Evolutionary conservation across 2,113 vertebrate species (phyloP).

Genomic region (Polypterus senegalus): DNA sequence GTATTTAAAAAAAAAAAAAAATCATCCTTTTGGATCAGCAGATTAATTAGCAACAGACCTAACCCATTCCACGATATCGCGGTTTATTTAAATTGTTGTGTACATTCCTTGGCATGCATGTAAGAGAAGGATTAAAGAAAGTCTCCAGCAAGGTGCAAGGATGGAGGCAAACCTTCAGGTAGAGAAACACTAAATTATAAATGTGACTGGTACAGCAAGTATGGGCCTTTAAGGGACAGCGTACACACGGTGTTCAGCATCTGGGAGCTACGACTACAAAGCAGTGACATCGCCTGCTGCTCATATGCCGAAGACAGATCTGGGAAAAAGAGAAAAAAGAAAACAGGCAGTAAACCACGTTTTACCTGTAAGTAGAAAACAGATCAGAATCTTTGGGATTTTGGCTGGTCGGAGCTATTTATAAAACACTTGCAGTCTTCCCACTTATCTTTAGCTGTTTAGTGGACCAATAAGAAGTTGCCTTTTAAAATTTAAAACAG

Average conservation of each 20-base stretch:
- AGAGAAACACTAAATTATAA: neutral
- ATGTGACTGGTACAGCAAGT: neutral
- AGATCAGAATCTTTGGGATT: too few species aligned
- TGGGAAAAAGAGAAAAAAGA: neutral
- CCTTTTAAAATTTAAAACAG: too few species aligned
- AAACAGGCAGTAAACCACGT: too few species aligned
- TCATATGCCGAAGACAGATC: neutral
- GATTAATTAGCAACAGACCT: neutral
- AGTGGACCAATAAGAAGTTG: too few species aligned
- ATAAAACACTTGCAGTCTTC: too few species aligned
- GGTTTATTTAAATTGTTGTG: slow-evolving; percentile 3
- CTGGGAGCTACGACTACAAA: neutral
- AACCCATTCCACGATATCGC: slow-evolving; percentile 4
- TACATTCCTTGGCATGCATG: slow-evolving; percentile 4
- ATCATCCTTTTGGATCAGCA: too few species aligned
- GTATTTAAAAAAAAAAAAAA: too few species aligned
- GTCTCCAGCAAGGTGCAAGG: slow-evolving; percentile 5
- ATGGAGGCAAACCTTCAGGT: slow-evolving; percentile 4
- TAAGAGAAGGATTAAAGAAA: slow-evolving; percentile 3
- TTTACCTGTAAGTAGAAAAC: too few species aligned
- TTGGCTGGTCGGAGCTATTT: too few species aligned
- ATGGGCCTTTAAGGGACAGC: neutral
- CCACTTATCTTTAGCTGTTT: too few species aligned
- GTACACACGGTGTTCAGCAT: neutral
- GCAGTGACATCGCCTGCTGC: neutral